Evolutionary conservation across 2,888 invertebrate species (phyloP).

Genomic region (Actias luna): DNA sequence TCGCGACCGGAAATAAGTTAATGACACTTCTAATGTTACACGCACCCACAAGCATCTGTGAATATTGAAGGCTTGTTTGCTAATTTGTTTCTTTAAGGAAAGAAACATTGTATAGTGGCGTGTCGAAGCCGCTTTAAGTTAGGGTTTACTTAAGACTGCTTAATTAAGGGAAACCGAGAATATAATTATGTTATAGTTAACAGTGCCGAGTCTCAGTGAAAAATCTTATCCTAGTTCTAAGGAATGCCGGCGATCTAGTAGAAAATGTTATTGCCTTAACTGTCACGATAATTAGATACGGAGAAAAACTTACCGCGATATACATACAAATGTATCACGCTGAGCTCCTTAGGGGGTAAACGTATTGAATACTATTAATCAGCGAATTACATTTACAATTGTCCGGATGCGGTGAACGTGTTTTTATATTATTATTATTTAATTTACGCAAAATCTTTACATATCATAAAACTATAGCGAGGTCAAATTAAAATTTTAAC

Average conservation of each 20-base stretch:
- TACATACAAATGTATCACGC: constrained; percentile 9
- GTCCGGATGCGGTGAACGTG: too few relatives aligned
- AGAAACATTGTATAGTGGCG: too few relatives aligned
- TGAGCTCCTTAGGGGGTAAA: not conserved
- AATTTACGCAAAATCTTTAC: too few relatives aligned
- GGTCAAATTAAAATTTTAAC: too few relatives aligned
- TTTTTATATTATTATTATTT: too few relatives aligned
- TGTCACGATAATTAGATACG: constrained; percentile 5
- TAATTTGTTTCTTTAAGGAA: too few relatives aligned
- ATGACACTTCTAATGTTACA: too few relatives aligned
- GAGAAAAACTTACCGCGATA: constrained; percentile 8
- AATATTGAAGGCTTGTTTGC: too few relatives aligned
- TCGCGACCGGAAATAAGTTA: too few relatives aligned
- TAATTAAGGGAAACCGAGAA: not conserved
- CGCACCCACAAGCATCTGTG: too few relatives aligned
- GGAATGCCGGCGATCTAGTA: constrained; percentile 9
- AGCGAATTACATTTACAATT: not conserved
- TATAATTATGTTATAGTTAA: constrained; percentile 12
- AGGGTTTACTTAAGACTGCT: not conserved
- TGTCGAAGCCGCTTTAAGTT: not conserved
- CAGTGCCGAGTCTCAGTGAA: not conserved
- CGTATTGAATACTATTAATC: not conserved
- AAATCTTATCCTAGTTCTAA: constrained; percentile 8
- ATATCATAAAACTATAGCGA: too few relatives aligned
- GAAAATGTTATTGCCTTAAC: constrained; percentile 6